phyloP scores from a whole-genome alignment of 2,888 invertebrate genomes.

The Matsumyia berberina region DNA sequence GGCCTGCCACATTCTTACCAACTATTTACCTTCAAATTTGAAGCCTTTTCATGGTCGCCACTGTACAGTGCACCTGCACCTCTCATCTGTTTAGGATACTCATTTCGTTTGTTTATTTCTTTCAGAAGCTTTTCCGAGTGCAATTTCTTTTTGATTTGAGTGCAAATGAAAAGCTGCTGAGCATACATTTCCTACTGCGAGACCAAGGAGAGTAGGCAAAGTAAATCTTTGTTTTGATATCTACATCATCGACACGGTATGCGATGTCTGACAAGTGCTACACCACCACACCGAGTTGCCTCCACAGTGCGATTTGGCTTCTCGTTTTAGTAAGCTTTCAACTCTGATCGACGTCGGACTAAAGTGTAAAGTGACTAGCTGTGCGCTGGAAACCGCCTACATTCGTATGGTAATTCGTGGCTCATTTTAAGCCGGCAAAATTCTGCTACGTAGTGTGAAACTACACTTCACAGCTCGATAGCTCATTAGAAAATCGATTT shows the following conservation, averaged over 20 bases:
- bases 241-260: slow-evolving; percentile 13
- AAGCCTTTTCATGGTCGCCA: neutral
- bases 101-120: neutral
- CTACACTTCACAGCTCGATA: slow-evolving; percentile 18
- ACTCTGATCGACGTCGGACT: slow-evolving; percentile 29
- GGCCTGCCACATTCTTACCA: no score
- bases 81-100: neutral
- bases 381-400: neutral
- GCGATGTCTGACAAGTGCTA: no score
- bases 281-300: slow-evolving; percentile 5
- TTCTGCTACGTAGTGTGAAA: slow-evolving; percentile 24
- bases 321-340: slow-evolving; percentile 46
- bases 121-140: slow-evolving; percentile 4
- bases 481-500: slow-evolving; percentile 31
- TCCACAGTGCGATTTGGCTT: slow-evolving; percentile 25
- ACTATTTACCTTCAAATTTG: no score
- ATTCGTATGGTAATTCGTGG: slow-evolving; percentile 1
- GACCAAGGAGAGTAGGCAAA: neutral
- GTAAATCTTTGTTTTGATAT: neutral
- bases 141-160: slow-evolving; percentile 1
- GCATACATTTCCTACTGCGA: neutral
- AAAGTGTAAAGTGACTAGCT: neutral
- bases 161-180: neutral
- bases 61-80: slow-evolving; percentile 6
- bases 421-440: slow-evolving; percentile 36